A percentile compares a stretch with the other conserved stretches of the same genome.
Conservation (phyloP, 1,140 invertebrate genomes). For the Caenorhabditis latens region DNA sequence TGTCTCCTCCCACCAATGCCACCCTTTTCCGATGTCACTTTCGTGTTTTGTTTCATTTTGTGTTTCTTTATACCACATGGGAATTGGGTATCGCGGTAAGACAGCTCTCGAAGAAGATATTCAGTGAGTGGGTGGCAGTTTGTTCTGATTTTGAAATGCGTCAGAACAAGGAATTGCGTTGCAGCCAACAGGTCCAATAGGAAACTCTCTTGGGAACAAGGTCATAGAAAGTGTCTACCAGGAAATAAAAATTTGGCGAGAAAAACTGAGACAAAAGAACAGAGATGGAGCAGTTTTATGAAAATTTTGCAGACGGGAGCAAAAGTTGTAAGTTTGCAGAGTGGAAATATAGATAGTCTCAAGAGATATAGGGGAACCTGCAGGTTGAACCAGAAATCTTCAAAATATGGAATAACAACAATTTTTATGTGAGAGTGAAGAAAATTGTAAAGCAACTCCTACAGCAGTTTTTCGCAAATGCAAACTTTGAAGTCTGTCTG, state of each 20-base stretch:
- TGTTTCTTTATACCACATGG: constrained; percentile 44
- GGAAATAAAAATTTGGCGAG: neutral
- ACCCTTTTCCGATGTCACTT: constrained; percentile 52
- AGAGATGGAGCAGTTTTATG: neutral
- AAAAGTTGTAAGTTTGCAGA: too few relatives aligned
- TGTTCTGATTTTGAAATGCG: constrained; percentile 42
- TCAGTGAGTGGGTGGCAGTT: constrained; percentile 47
- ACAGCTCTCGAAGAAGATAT: constrained; percentile 2
- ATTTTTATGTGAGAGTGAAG: too few relatives aligned
- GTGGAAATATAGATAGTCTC: too few relatives aligned
- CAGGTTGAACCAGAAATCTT: too few relatives aligned
- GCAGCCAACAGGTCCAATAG: constrained; percentile 5
- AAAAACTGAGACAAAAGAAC: neutral
- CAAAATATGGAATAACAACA: too few relatives aligned
- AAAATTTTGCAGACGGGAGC: neutral
- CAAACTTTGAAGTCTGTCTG: too few relatives aligned
- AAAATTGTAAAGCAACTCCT: too few relatives aligned
- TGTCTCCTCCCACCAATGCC: neutral
- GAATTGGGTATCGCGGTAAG: constrained; percentile 34
- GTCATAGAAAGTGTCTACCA: neutral
- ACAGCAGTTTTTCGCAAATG: too few relatives aligned
- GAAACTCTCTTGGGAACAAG: neutral
- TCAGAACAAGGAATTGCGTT: constrained; percentile 20
- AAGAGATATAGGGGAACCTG: too few relatives aligned
- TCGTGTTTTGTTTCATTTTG: constrained; percentile 55